Percentiles rank a stretch among this genome's conserved stretches.
Evolutionary conservation across 1,140 invertebrate species (phyloP).

Genomic region (Brachionus calyciflorus): DNA sequence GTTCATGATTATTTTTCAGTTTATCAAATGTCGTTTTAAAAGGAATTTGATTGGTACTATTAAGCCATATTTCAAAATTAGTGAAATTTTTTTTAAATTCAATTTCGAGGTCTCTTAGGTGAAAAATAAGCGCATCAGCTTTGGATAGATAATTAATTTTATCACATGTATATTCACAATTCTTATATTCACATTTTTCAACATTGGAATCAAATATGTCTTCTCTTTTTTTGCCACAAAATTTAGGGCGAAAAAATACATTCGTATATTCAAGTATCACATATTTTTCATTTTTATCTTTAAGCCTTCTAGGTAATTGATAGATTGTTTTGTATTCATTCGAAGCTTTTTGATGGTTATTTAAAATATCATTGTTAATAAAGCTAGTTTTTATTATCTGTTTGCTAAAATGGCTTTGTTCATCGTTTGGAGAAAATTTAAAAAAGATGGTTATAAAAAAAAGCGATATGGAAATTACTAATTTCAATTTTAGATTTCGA

Average conservation of each 20-base stretch:
- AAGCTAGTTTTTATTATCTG: too few species aligned
- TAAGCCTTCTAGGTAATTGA: background rate
- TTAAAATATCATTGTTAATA: too few species aligned
- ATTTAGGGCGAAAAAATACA: constrained; percentile 25
- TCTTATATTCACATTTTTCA: constrained; percentile 11
- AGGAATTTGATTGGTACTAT: constrained; percentile 10
- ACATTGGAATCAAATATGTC: constrained; percentile 27
- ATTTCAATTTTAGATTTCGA: too few species aligned
- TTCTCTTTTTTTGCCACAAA: constrained; percentile 5
- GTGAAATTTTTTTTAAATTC: background rate
- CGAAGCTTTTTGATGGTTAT: too few species aligned
- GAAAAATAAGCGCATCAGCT: constrained; percentile 30
- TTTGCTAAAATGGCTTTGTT: too few species aligned
- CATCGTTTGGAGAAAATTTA: too few species aligned
- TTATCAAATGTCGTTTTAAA: background rate
- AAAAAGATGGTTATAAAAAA: too few species aligned
- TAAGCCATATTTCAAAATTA: constrained; percentile 13
- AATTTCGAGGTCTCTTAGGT: constrained; percentile 26
- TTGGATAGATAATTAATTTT: background rate
- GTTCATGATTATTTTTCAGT: constrained; percentile 18
- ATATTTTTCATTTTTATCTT: background rate
- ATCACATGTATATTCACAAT: constrained; percentile 45
- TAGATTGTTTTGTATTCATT: background rate
- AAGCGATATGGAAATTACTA: too few species aligned
- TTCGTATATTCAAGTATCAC: constrained; percentile 41